These are phyloP conservation scores for Gambelia wislizenii DNA, from an alignment of 2,797 vertebrate genomes.

Conservation along the genomic window DNA sequence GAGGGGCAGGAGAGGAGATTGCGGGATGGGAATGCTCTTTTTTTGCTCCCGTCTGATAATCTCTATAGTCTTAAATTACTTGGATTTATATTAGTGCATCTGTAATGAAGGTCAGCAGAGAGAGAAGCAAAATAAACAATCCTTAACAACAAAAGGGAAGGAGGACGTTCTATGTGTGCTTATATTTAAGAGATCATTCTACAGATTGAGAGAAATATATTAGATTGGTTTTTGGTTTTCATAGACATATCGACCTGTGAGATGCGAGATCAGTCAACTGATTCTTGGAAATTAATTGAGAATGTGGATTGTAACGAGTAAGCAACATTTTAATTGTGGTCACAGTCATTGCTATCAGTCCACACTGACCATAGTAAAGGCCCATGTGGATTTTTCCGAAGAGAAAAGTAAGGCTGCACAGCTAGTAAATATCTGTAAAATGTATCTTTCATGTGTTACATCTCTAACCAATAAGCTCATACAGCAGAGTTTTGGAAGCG, in stretches of 20 bases:
- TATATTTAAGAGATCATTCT: neutral
- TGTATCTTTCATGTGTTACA: neutral
- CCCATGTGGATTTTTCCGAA: neutral
- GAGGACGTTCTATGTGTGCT: neutral
- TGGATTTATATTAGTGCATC: neutral
- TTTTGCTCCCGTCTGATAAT: no score
- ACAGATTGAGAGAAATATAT: neutral
- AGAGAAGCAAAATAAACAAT: neutral
- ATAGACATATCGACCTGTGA: neutral
- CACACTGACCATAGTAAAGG: neutral
- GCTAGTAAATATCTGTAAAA: neutral
- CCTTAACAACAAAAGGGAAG: neutral
- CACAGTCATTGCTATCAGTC: neutral
- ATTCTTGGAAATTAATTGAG: neutral
- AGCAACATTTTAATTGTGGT: neutral
- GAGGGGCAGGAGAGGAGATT: no score
- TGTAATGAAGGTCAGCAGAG: neutral
- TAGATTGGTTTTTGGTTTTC: neutral
- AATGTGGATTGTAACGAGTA: neutral
- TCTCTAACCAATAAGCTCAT: neutral
- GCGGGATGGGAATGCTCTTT: no score
- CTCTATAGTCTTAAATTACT: neutral
- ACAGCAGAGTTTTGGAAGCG: neutral
- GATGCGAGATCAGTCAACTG: neutral
- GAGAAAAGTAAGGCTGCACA: neutral